Evolutionary conservation across 2,888 invertebrate species (phyloP), one percentile per base, ranked within the genome.

Genomic region (Boloria euphrosyne): DNA sequence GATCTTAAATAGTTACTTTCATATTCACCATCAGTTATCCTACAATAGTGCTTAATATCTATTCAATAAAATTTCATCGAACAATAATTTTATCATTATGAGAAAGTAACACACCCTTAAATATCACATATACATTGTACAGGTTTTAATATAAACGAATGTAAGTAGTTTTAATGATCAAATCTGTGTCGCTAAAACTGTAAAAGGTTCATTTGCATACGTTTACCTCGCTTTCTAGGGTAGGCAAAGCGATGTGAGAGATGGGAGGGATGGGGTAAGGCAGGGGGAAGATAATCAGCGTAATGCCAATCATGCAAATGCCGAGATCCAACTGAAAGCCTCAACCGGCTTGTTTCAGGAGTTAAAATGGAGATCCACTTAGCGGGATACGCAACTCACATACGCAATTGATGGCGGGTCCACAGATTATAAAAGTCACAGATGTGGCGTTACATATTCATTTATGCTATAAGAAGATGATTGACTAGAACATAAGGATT

Each of bases 331-430:
- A 87, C 90, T 92, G 91, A 92, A 90, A 91, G 90, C 91, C 86
- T 87, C 89, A 87, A 88, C 89, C 85, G 87, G 89, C 89, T 90
- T 90, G 91, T 91, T 92, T 90, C 91, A 91, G 90, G 90, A 92
- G 91, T 91, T 92, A 92, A 92, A 92, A 92, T 91, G 90, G 87
- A 90, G 90, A 92, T 90, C 90, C 91, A 92, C 90, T 92, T 91
- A 91, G 87, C 83, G 84, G 81, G 83, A 80, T 86, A 90, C 91
- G 90, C 89, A 85, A 75, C 90, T 86, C 89, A 89, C 90, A 90
- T 90, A 90, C 90, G 89, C 89, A 90, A 90, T 88, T 85, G 87
- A 87, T 86, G 87, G 78, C 75, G 70, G 62, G 44, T 66, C 18
- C 85, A 87, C 69, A 85, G 86, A 87, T 66, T 77, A 78, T 52